These are phyloP conservation scores for Sebastolobus altivelis DNA, from an alignment of 2,797 vertebrate species.

Conservation along the genomic window DNA sequence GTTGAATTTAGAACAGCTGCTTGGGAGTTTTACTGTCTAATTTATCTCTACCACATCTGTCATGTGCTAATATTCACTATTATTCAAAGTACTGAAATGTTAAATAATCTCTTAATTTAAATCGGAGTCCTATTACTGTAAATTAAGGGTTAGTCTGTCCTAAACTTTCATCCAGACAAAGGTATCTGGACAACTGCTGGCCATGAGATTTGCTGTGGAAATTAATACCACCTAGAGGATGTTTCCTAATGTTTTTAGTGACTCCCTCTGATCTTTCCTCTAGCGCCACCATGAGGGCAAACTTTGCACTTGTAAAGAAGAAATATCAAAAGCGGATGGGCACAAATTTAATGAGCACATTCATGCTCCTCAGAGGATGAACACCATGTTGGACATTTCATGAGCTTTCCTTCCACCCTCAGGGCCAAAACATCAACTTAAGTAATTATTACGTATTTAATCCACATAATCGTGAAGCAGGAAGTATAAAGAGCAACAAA, in stretches of 20 bases:
- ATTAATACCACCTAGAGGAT: background rate
- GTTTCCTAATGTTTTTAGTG: accelerated
- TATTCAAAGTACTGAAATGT: background rate
- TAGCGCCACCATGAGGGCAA: too few relatives aligned
- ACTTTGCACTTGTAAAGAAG: background rate
- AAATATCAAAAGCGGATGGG: background rate
- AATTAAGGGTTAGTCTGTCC: background rate
- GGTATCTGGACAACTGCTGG: background rate
- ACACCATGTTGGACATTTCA: background rate
- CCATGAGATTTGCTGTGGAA: background rate
- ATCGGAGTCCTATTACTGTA: background rate
- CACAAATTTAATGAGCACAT: background rate
- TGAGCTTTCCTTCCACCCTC: background rate
- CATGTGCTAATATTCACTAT: background rate
- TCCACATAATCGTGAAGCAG: too few relatives aligned
- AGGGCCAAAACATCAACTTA: background rate
- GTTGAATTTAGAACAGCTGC: constrained; percentile 1
- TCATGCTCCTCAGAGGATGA: constrained; percentile 15
- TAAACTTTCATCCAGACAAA: background rate
- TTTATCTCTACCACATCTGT: background rate
- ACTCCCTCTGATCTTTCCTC: too few relatives aligned
- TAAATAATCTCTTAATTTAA: background rate
- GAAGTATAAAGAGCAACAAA: too few relatives aligned
- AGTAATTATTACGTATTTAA: too few relatives aligned
- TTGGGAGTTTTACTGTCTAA: background rate